Percentiles rank a stretch among this genome's conserved stretches.
These are phyloP conservation scores for Erebia palarica DNA, from an alignment of 2,888 invertebrate genomes.

Conservation along the genomic window DNA sequence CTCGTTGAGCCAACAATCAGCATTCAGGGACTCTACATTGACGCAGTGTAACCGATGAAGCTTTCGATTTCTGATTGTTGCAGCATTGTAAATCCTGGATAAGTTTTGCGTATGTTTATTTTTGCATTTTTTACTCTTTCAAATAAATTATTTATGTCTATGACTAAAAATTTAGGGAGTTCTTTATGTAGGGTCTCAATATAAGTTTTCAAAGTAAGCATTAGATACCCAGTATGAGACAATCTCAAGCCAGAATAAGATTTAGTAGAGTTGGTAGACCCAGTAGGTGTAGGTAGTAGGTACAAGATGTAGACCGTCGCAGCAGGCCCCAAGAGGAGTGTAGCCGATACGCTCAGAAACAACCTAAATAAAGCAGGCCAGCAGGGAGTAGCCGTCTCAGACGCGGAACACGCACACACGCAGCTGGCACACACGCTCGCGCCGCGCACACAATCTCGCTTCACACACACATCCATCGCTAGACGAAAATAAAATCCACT, in stretches of 20 bases:
- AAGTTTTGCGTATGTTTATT: background rate
- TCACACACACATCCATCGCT: slow-evolving; percentile 69
- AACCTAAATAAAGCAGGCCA: slow-evolving; percentile 77
- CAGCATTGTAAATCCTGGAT: background rate
- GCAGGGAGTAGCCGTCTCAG: slow-evolving; percentile 73
- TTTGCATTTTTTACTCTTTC: background rate
- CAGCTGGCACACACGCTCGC: slow-evolving; percentile 49
- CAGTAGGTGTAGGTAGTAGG: slow-evolving; percentile 41
- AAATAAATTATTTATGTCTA: background rate
- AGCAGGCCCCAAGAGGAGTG: slow-evolving; percentile 48
- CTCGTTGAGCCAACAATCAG: background rate
- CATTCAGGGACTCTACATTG: background rate
- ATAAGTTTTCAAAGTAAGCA: background rate
- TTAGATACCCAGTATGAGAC: background rate
- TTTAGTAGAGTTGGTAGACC: background rate
- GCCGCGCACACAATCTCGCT: slow-evolving; percentile 43
- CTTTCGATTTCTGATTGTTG: background rate
- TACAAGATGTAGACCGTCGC: slow-evolving; percentile 44
- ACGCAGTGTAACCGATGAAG: background rate
- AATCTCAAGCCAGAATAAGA: background rate
- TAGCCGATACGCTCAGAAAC: slow-evolving; percentile 66
- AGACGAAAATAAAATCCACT: slow-evolving; percentile 82
- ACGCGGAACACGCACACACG: slow-evolving; percentile 55
- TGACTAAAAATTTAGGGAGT: background rate
- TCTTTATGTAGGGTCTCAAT: background rate